Evolutionary conservation across 2,888 invertebrate species (phyloP), one percentile per base, ranked within the genome.

Genomic region (Fragum sueziense): DNA sequence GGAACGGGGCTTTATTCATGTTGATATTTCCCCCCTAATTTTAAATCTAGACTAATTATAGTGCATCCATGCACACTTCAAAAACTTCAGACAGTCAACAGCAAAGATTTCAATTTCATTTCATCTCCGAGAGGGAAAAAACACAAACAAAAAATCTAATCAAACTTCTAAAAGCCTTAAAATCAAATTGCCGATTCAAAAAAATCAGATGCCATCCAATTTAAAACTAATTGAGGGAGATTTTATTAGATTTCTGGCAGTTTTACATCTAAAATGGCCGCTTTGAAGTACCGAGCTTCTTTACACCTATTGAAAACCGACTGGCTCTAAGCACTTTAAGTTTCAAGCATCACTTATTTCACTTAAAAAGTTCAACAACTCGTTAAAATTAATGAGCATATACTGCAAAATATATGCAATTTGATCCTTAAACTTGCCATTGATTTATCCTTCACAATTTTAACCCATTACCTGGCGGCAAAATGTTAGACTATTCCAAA

Each of bases 381-480:
- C 62, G 65, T 65, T 65, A 41, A 65, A 65, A 65, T 65, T 65
- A 65, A 65, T 65, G 65, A 65, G 65, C 34, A 65, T 65, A 31
- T 62, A 34, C 62, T 62, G 41, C 65, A 65, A 65, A 65, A 65
- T 7, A 27, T 57, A 57, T 57, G 57, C 47, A 47, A 47, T 47
- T 47, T 4, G 47, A 47, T 47, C 47, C 47, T 47, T 47, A 47
- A 47, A 14, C 17, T n/a, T 37, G 37, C 14, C 7, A 37, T 37
- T 37, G 6, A 37, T 37, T 37, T 6, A 37, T 9, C 37, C 37
- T 37, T 9, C 37, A 37, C 37, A 37, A 37, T 37, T 37, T 9
- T 37, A 37, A 14, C 37, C 14, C 37, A 37, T 37, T 37, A 6
- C 37, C 37, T 9, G 37, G 14, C 37, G 14, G n/a, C n/a, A n/a